These are phyloP conservation scores for Oxyruncus cristatus DNA, from an alignment of 2,113 vertebrate genomes.

Conservation along the genomic window DNA sequence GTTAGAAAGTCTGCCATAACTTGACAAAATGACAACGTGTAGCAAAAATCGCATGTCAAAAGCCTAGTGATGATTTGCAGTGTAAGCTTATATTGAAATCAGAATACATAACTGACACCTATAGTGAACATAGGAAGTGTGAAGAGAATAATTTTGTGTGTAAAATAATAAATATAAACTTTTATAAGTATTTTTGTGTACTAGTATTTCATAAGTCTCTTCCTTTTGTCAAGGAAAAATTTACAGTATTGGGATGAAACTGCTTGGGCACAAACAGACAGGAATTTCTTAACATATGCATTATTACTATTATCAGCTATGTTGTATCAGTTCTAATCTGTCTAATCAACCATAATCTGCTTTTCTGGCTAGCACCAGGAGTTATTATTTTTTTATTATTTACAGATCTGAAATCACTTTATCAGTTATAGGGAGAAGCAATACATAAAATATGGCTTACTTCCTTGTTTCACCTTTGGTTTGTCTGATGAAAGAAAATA, in stretches of 20 bases:
- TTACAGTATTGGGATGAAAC: neutral
- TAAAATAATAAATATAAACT: neutral
- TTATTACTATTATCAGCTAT: neutral
- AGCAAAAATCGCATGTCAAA: neutral
- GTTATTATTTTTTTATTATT: neutral
- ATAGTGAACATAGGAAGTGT: neutral
- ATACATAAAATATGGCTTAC: constrained; percentile 33
- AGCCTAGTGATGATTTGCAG: neutral
- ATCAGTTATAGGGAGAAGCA: neutral
- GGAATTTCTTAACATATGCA: neutral
- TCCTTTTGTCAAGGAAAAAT: neutral
- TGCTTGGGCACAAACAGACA: neutral
- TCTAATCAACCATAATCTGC: neutral
- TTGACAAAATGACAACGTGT: neutral
- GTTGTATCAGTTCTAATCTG: neutral
- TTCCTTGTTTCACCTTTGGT: constrained; percentile 42
- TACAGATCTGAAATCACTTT: neutral
- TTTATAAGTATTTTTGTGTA: neutral
- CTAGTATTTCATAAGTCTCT: neutral
- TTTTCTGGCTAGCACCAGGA: neutral
- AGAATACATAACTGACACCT: neutral
- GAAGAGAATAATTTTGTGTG: neutral
- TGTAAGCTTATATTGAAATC: neutral
- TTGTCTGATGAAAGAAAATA: constrained; percentile 29
- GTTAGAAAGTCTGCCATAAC: neutral